Evolutionary conservation across 2,888 invertebrate genomes (phyloP).

Genomic region (Slavum lentiscoides): DNA sequence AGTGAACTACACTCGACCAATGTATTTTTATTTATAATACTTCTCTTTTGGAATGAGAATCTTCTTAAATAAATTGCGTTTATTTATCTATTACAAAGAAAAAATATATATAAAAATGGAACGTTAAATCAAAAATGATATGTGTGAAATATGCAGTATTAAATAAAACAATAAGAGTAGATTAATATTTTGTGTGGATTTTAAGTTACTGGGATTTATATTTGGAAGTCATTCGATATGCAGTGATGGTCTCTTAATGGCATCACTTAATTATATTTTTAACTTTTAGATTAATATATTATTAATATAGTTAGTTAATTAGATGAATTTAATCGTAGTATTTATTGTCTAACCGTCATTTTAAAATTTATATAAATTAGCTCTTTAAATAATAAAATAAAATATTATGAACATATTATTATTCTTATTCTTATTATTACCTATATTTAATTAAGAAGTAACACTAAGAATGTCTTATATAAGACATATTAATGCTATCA

Average conservation of each 20-base stretch:
- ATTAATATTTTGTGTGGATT: neutral
- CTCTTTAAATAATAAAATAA: neutral
- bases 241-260: neutral
- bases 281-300: neutral
- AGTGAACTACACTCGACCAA: neutral
- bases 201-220: neutral
- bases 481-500: neutral
- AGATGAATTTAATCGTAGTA: neutral
- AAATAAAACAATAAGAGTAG: constrained; percentile 1
- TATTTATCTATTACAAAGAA: neutral
- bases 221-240: constrained; percentile 2
- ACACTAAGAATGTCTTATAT: neutral
- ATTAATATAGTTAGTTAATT: neutral
- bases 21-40: neutral
- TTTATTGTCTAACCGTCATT: constrained; percentile 34
- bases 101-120: neutral
- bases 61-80: neutral
- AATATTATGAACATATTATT: neutral
- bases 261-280: neutral
- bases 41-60: neutral
- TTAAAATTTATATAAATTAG: neutral
- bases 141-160: constrained; percentile 11
- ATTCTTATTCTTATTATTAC: too few species aligned
- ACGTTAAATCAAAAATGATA: constrained; percentile 18
- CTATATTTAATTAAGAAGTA: constrained; percentile 1